phyloP scores from a whole-genome alignment of 2,888 invertebrate genomes.

The Cenopis cana region DNA sequence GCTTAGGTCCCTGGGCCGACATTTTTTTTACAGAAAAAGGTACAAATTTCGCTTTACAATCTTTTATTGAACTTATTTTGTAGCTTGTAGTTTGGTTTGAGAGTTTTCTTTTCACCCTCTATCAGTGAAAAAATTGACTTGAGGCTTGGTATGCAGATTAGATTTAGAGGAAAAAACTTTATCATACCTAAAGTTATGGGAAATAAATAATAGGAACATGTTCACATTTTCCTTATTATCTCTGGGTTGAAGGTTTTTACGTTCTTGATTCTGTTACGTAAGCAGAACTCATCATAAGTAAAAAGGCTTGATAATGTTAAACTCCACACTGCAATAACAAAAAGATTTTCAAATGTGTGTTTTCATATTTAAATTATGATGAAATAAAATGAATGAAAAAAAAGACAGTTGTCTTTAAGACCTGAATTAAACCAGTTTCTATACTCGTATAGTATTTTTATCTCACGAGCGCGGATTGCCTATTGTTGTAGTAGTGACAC shows the following conservation, averaged over 20 bases:
- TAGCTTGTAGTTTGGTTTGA: not conserved
- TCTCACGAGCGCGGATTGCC: too few species aligned
- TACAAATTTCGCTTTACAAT: not conserved
- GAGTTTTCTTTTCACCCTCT: not conserved
- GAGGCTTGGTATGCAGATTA: too few species aligned
- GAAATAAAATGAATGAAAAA: too few species aligned
- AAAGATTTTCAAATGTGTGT: not conserved
- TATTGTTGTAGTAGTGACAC: too few species aligned
- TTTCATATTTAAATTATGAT: too few species aligned
- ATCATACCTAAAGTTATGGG: not conserved
- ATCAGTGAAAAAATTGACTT: too few species aligned
- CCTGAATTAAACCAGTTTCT: too few species aligned
- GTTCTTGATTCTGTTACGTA: not conserved
- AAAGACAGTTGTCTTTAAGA: too few species aligned
- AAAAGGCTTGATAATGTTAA: not conserved
- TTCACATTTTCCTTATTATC: constrained; percentile 22
- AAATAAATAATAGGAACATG: not conserved
- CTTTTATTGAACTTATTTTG: not conserved
- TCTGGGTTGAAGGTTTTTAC: constrained; percentile 5
- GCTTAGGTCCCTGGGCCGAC: not conserved
- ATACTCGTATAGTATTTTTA: too few species aligned
- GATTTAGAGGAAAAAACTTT: not conserved
- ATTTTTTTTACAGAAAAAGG: not conserved
- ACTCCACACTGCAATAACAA: not conserved
- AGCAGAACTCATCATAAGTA: not conserved